Evolutionary conservation across 2,113 vertebrate genomes (phyloP).

Genomic region (Lophotis ruficrista): DNA sequence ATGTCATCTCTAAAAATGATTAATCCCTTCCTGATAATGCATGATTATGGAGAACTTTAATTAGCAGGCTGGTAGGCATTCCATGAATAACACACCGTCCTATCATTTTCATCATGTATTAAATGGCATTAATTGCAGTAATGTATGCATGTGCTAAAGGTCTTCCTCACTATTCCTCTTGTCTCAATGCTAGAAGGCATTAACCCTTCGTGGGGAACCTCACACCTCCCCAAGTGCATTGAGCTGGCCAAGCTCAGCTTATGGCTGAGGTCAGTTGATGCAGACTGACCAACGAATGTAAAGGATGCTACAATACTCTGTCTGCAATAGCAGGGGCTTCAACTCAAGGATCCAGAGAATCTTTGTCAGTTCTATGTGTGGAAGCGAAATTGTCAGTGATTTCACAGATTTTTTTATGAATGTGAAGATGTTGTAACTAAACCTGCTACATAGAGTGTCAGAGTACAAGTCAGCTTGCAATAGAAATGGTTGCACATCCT

Average conservation of each 20-base stretch:
- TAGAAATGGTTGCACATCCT: background rate
- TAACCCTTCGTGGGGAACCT: background rate
- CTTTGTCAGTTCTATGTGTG: background rate
- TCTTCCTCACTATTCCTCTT: background rate
- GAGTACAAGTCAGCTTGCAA: background rate
- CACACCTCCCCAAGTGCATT: background rate
- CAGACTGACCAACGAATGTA: background rate
- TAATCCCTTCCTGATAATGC: background rate
- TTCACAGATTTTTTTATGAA: background rate
- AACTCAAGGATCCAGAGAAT: background rate
- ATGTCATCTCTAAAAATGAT: background rate
- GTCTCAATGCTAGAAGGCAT: background rate
- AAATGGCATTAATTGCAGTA: background rate
- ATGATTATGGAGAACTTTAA: background rate
- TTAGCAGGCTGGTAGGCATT: background rate
- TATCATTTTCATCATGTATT: background rate
- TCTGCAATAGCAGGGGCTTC: background rate
- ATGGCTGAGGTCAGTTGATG: background rate
- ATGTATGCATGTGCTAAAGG: background rate
- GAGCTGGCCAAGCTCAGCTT: background rate
- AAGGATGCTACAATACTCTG: fast-evolving
- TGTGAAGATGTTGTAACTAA: background rate
- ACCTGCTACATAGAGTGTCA: background rate
- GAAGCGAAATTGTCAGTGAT: background rate
- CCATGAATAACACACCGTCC: background rate